These are phyloP conservation scores for Aspidiotus destructor DNA, from an alignment of 2,888 invertebrate genomes.

Conservation along the genomic window DNA sequence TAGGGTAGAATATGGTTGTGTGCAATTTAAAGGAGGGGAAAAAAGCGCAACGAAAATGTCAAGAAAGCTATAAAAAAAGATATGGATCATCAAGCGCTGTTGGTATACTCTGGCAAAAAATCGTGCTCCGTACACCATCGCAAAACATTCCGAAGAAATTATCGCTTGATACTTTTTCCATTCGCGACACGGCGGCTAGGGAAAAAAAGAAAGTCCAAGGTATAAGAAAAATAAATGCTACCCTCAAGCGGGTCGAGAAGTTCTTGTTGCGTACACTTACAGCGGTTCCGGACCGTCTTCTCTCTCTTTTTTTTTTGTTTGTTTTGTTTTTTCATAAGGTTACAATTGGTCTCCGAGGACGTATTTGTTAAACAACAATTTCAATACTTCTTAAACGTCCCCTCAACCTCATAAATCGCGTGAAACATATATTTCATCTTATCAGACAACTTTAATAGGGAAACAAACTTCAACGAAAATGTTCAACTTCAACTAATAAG, in stretches of 20 bases:
- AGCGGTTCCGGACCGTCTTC: slow-evolving; percentile 11
- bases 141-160: slow-evolving; percentile 24
- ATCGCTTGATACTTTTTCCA: slow-evolving; percentile 9
- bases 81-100: slow-evolving; percentile 26
- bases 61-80: slow-evolving; percentile 26
- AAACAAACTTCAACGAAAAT: not conserved
- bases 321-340: slow-evolving; percentile 27
- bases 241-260: slow-evolving; percentile 21
- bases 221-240: slow-evolving; percentile 8
- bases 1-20: no score
- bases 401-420: slow-evolving; percentile 6
- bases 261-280: no score
- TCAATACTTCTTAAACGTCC: slow-evolving; percentile 16
- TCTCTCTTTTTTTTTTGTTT: slow-evolving; percentile 12
- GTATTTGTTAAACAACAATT: slow-evolving; percentile 29
- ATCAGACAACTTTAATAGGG: not conserved
- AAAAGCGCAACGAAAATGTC: slow-evolving; percentile 14
- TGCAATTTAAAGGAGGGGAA: no score
- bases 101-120: slow-evolving; percentile 13
- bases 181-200: no score
- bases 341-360: slow-evolving; percentile 31
- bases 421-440: not conserved
- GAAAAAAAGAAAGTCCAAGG: no score
- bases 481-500: no score
- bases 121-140: slow-evolving; percentile 5